Evolutionary conservation across 2,797 vertebrate genomes (phyloP).

Genomic region (Carcharodon carcharias): DNA sequence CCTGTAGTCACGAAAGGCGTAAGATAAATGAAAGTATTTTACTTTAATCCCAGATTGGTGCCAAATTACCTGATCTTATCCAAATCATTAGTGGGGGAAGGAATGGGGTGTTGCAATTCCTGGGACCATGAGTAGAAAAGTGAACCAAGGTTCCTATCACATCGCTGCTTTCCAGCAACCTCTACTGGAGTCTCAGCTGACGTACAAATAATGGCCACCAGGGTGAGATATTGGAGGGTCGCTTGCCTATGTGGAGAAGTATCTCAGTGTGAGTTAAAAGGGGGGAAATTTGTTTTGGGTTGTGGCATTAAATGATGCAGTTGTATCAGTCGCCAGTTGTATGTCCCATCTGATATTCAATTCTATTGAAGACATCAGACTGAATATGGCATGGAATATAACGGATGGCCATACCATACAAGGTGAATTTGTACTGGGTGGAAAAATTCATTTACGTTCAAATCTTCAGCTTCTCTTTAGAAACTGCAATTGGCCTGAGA

Average conservation of each 20-base stretch:
- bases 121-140: not conserved
- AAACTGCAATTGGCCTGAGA: constrained; percentile 63
- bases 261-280: not conserved
- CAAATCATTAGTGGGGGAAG: not conserved
- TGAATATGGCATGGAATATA: not conserved
- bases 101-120: not conserved
- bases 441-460: not conserved
- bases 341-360: not conserved
- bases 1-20: no score
- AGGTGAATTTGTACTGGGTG: not conserved
- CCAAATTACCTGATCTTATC: not conserved
- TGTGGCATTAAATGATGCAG: not conserved
- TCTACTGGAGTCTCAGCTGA: not conserved
- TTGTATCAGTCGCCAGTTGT: not conserved
- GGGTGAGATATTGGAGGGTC: not conserved
- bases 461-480: constrained; percentile 66
- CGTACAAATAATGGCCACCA: not conserved
- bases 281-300: not conserved
- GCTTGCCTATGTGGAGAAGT: not conserved
- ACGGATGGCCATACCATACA: not conserved
- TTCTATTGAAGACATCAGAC: not conserved
- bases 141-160: not conserved
- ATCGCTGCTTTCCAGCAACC: not conserved
- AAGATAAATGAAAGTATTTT: no score
- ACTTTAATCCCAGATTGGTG: not conserved